Conservation (phyloP, 2,113 vertebrate genomes). For the Xenopus tropicalis region DNA sequence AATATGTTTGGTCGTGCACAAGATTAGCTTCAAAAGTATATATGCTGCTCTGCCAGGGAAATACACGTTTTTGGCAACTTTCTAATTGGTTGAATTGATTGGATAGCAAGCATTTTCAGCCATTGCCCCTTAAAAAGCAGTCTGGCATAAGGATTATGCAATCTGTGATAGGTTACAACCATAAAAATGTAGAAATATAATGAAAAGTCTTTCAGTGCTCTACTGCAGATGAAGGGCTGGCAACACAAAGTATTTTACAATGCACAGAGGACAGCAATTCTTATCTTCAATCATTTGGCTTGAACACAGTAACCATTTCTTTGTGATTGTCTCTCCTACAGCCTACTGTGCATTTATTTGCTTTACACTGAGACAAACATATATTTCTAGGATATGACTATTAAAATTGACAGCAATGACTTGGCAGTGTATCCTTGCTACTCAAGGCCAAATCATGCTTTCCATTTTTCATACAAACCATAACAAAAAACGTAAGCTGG, state of each 20-base stretch:
- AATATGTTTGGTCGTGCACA: too few relatives aligned
- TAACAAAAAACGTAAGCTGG: too few relatives aligned
- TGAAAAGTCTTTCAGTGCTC: neutral
- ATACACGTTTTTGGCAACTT: constrained; percentile 10
- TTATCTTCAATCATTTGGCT: neutral
- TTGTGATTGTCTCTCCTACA: neutral
- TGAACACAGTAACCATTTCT: neutral
- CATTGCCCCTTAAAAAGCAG: neutral
- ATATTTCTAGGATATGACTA: neutral
- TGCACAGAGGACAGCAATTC: too few relatives aligned
- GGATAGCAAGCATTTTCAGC: neutral
- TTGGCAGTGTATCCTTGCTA: neutral
- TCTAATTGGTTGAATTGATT: constrained; percentile 2
- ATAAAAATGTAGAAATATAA: neutral
- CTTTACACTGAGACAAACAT: neutral
- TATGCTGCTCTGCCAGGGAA: neutral
- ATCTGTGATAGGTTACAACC: neutral
- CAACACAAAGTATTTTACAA: neutral
- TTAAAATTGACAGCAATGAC: neutral
- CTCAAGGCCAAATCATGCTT: too few relatives aligned
- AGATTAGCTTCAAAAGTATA: neutral
- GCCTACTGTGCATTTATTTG: neutral
- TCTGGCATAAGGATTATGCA: neutral
- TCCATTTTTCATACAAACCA: too few relatives aligned
- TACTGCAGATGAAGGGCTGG: neutral